phyloP scores from a whole-genome alignment of 2,113 vertebrate species.

The Dasyprocta punctata region DNA sequence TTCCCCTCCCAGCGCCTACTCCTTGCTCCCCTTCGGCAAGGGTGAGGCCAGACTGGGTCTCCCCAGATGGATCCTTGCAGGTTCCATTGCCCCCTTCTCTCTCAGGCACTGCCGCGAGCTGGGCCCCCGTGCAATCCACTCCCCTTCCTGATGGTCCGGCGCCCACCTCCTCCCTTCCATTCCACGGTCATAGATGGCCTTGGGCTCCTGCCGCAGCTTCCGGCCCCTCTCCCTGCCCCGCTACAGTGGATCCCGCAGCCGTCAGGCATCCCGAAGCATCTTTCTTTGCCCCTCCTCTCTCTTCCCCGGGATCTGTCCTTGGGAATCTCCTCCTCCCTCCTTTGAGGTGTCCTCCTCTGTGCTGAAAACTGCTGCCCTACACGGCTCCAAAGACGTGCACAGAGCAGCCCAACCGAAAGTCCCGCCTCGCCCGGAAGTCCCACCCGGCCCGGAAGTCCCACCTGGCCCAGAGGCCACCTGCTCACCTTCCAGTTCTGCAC shows the following conservation, averaged over 20 bases:
- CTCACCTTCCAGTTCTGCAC: background rate
- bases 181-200: background rate
- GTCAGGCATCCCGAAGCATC: background rate
- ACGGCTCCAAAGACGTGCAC: background rate
- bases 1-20: background rate
- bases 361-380: background rate
- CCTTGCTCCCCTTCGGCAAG: background rate
- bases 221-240: background rate
- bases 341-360: background rate
- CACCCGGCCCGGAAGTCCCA: background rate
- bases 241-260: background rate
- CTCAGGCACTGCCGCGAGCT: background rate
- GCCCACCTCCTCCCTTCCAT: background rate
- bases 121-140: fast-evolving
- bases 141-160: background rate
- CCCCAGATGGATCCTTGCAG: too few relatives aligned
- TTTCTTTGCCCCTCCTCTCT: background rate
- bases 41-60: too few relatives aligned
- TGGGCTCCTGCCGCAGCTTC: background rate
- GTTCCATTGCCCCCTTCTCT: background rate
- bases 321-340: background rate
- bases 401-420: background rate
- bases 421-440: background rate
- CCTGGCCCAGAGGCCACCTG: background rate
- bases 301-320: background rate